Evolutionary conservation across 2,797 vertebrate species (phyloP).

Genomic region (Perodicticus potto): DNA sequence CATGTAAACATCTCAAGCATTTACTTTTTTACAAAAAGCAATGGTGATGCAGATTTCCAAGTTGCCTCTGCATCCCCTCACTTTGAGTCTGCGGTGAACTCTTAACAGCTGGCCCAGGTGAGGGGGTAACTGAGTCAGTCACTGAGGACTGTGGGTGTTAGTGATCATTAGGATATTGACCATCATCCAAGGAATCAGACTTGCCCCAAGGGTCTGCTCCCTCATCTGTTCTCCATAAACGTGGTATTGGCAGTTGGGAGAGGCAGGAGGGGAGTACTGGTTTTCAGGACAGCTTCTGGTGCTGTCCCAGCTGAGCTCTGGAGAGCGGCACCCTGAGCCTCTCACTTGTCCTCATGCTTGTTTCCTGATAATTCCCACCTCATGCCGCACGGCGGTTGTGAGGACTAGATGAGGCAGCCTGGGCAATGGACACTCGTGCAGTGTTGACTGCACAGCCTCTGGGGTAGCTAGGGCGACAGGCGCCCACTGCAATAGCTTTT

Average conservation of each 20-base stretch:
- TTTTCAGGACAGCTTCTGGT: neutral
- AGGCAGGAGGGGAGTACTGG: neutral
- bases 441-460: too few species aligned
- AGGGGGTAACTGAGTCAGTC: neutral
- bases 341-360: neutral
- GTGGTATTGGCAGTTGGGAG: neutral
- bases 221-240: constrained; percentile 27
- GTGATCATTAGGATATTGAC: neutral
- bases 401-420: neutral
- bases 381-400: rapidly evolving
- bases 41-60: neutral
- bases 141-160: neutral
- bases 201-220: neutral
- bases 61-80: neutral
- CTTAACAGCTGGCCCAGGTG: neutral
- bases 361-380: neutral
- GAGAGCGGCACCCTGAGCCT: neutral
- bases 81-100: neutral
- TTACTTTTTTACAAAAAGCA: neutral
- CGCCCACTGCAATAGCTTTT: too few species aligned
- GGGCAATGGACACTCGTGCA: rapidly evolving
- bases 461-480: too few species aligned
- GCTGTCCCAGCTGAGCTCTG: neutral
- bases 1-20: neutral
- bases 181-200: neutral